A percentile compares a stretch with the other conserved stretches of the same genome.
phyloP scores from a whole-genome alignment of 1,140 invertebrate genomes.

The Drosophila arawakana region DNA sequence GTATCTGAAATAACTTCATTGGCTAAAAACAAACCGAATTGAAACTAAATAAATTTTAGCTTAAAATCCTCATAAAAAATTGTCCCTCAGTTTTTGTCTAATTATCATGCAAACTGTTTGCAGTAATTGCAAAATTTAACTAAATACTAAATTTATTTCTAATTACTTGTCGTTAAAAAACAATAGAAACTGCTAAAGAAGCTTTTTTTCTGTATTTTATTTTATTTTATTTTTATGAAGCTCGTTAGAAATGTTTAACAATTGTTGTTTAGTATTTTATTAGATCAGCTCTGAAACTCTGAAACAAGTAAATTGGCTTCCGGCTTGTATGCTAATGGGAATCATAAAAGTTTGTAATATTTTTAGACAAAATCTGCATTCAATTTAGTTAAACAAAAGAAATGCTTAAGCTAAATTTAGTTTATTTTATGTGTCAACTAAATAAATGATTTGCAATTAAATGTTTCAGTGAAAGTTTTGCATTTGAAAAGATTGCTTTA shows the following conservation, averaged over 20 bases:
- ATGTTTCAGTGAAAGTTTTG: background rate
- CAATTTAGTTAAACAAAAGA: background rate
- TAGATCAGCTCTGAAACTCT: background rate
- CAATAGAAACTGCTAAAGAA: background rate
- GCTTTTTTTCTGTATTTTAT: too few relatives aligned
- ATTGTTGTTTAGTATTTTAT: background rate
- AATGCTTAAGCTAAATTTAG: background rate
- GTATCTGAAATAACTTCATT: constrained; percentile 12
- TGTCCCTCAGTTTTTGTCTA: background rate
- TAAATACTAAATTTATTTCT: background rate
- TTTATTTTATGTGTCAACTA: background rate
- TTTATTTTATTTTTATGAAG: background rate
- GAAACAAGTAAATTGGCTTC: too few relatives aligned
- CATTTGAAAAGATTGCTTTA: too few relatives aligned
- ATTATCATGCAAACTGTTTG: background rate
- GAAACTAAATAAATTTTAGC: background rate
- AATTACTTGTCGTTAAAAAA: too few relatives aligned
- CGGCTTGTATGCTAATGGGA: too few relatives aligned
- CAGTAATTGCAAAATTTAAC: background rate
- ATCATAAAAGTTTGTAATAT: too few relatives aligned
- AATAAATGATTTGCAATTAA: background rate
- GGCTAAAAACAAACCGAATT: background rate
- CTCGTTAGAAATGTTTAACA: background rate
- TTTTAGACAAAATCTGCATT: too few relatives aligned
- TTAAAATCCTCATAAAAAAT: background rate